phyloP scores from a whole-genome alignment of 2,113 vertebrate genomes.

The Ameiurus melas region DNA sequence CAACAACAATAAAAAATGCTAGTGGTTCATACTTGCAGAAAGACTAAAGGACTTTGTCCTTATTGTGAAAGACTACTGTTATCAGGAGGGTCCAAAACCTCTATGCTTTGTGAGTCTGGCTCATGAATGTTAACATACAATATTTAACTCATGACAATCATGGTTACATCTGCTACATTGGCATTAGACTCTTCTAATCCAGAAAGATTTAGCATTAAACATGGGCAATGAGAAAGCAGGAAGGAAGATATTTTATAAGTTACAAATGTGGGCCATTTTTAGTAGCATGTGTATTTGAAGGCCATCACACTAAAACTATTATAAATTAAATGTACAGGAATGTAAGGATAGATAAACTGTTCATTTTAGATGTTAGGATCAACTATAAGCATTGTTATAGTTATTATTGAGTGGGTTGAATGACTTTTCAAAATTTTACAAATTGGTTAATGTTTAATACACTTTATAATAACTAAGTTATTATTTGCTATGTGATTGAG shows the following conservation, averaged over 20 bases:
- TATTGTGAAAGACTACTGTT: neutral
- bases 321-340: neutral
- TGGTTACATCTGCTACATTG: neutral
- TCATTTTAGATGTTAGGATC: neutral
- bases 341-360: neutral
- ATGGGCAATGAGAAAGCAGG: neutral
- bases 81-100: neutral
- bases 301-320: neutral
- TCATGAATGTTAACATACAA: neutral
- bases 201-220: neutral
- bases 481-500: neutral
- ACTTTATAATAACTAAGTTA: neutral
- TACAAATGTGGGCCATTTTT: neutral
- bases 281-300: neutral
- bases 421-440: neutral
- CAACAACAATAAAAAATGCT: neutral
- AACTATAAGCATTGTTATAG: neutral
- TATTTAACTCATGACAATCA: neutral
- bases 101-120: neutral
- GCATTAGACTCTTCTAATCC: neutral
- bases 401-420: neutral
- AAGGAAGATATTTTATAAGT: neutral
- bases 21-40: neutral
- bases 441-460: neutral
- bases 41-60: conserved; percentile 15